Evolutionary conservation across 2,113 vertebrate species (phyloP).

Genomic region (Alexandromys fortis): DNA sequence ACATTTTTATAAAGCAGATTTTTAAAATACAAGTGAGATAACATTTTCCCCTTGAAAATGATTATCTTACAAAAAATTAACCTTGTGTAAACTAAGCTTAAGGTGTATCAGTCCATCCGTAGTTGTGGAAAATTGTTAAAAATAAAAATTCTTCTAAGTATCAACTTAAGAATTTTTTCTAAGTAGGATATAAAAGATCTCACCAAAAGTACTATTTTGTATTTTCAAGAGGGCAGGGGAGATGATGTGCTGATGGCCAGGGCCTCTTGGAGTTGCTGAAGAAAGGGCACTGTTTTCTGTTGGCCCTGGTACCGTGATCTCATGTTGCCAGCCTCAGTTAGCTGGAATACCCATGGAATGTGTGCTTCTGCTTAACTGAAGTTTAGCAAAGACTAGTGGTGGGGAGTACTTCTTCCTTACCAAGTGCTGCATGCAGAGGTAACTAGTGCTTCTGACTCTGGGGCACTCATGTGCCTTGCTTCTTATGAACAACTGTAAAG

Average conservation of each 20-base stretch:
- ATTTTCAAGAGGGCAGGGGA: slow-evolving; percentile 29
- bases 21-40: slow-evolving; percentile 57
- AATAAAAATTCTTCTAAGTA: slow-evolving; percentile 57
- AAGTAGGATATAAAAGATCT: slow-evolving; percentile 37
- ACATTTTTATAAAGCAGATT: slow-evolving; percentile 43
- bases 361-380: slow-evolving; percentile 31
- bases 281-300: neutral
- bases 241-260: neutral
- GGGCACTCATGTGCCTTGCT: neutral
- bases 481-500: neutral
- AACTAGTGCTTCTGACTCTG: neutral
- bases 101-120: neutral
- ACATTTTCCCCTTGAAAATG: slow-evolving; percentile 35
- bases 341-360: neutral
- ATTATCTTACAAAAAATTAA: slow-evolving; percentile 17
- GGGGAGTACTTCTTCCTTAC: slow-evolving; percentile 6
- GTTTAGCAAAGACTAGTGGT: neutral
- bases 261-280: slow-evolving; percentile 1
- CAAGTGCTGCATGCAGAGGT: neutral
- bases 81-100: slow-evolving; percentile 42
- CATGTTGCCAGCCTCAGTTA: neutral
- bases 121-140: slow-evolving; percentile 37
- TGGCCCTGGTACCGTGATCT: neutral
- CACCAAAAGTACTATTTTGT: slow-evolving; percentile 39
- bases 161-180: slow-evolving; percentile 60